Evolutionary conservation across 2,113 vertebrate genomes (phyloP).

Genomic region (Microtus oregoni): DNA sequence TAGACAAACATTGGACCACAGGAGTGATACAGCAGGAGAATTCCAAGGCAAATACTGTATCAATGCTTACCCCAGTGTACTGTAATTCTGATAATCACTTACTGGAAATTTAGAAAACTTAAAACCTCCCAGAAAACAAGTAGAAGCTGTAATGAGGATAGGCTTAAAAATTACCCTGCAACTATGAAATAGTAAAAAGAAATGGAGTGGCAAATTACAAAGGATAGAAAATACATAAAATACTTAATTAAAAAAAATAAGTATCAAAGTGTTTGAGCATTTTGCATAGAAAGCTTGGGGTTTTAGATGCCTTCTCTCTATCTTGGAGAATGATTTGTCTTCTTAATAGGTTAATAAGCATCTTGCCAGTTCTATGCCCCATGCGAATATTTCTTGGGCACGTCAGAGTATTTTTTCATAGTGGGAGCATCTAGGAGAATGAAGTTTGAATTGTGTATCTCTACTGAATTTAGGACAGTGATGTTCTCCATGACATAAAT

Average conservation of each 20-base stretch:
- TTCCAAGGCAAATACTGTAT: neutral
- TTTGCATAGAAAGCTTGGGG: conserved; percentile 35
- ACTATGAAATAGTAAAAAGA: conserved; percentile 48
- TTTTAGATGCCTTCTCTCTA: conserved; percentile 9
- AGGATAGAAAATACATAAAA: neutral
- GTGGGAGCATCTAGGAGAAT: neutral
- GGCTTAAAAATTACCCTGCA: neutral
- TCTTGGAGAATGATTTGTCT: conserved; percentile 36
- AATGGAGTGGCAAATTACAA: neutral
- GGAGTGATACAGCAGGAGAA: neutral
- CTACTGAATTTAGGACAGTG: neutral
- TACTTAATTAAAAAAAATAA: neutral
- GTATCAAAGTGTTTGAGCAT: neutral
- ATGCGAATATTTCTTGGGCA: neutral
- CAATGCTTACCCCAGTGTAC: neutral
- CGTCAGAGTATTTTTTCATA: conserved; percentile 20
- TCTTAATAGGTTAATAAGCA: conserved; percentile 44
- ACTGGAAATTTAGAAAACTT: neutral
- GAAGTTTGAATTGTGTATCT: neutral
- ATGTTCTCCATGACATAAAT: neutral
- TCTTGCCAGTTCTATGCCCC: neutral
- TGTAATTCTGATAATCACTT: neutral
- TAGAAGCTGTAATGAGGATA: neutral
- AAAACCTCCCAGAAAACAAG: neutral
- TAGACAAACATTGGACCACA: neutral